A percentile compares a stretch with the other conserved stretches of the same genome.
Evolutionary conservation across 2,797 vertebrate species (phyloP).

Genomic region (Glyptemys insculpta): DNA sequence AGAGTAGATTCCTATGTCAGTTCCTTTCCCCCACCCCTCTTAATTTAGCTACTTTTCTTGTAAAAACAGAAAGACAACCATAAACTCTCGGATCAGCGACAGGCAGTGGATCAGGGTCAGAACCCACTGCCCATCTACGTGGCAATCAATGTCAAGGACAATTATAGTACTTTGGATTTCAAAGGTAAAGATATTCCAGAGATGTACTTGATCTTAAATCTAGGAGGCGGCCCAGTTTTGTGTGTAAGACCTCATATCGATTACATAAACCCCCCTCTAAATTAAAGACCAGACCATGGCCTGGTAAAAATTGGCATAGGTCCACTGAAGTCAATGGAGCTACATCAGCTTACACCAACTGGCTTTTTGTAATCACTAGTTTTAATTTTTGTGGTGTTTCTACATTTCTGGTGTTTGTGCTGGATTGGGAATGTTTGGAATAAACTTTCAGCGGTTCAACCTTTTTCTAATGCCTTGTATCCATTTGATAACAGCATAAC

Average conservation of each 20-base stretch:
- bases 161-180: slow-evolving; percentile 85
- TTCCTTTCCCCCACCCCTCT: background rate
- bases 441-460: too few relatives aligned
- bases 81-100: slow-evolving; percentile 83
- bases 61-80: slow-evolving; percentile 79
- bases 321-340: background rate
- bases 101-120: slow-evolving; percentile 80
- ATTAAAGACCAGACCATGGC: background rate
- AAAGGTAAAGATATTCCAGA: slow-evolving; percentile 78
- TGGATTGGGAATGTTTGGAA: background rate
- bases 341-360: background rate
- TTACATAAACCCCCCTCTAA: background rate
- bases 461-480: background rate
- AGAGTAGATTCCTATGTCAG: background rate
- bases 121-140: slow-evolving; percentile 87
- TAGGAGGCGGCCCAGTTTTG: background rate
- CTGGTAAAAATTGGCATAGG: background rate
- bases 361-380: background rate
- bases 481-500: background rate
- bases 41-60: slow-evolving; percentile 8
- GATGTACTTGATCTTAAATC: background rate
- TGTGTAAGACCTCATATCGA: background rate
- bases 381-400: background rate
- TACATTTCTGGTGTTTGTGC: background rate
- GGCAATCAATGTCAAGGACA: slow-evolving; percentile 84